A percentile compares a stretch with the other conserved stretches of the same genome.
Evolutionary conservation across 2,888 invertebrate genomes (phyloP).

Genomic region (Hypomecis punctinalis): DNA sequence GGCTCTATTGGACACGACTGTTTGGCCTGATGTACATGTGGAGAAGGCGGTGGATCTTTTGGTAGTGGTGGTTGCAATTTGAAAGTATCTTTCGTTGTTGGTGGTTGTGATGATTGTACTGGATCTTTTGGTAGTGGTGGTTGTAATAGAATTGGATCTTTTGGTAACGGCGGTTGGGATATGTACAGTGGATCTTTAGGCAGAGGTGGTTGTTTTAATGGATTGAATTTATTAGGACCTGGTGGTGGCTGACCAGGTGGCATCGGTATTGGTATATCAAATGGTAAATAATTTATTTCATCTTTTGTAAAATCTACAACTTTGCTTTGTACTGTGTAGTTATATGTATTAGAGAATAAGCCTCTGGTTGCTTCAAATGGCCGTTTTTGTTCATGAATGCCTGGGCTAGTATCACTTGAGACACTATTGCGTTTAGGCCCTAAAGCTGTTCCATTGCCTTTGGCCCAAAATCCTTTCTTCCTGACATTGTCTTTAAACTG

Average conservation of each 20-base stretch:
- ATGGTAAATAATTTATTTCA: conserved; percentile 50
- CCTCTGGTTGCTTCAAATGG: conserved; percentile 20
- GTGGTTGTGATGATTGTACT: not conserved
- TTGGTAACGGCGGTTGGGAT: conserved; percentile 17
- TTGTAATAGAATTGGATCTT: not conserved
- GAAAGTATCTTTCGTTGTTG: not conserved
- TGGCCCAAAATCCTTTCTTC: conserved; percentile 78
- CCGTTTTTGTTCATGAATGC: conserved; percentile 6
- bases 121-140: conserved; percentile 16
- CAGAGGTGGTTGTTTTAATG: conserved; percentile 8
- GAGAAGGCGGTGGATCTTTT: not conserved
- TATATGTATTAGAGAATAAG: conserved; percentile 25
- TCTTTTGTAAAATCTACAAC: conserved; percentile 59
- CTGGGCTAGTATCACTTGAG: conserved; percentile 24
- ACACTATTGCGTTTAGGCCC: conserved; percentile 31
- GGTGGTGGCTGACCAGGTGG: conserved; percentile 15
- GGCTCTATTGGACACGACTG: not conserved
- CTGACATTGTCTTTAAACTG: conserved; percentile 78
- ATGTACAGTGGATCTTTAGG: conserved; percentile 10
- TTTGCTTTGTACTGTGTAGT: conserved; percentile 23
- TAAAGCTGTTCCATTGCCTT: conserved; percentile 67
- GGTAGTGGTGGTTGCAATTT: not conserved
- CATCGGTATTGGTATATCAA: conserved; percentile 52
- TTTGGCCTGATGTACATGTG: not conserved
- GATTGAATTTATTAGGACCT: conserved; percentile 3